These are phyloP conservation scores for Clupea harengus DNA, from an alignment of 2,113 vertebrate species.

Conservation along the genomic window DNA sequence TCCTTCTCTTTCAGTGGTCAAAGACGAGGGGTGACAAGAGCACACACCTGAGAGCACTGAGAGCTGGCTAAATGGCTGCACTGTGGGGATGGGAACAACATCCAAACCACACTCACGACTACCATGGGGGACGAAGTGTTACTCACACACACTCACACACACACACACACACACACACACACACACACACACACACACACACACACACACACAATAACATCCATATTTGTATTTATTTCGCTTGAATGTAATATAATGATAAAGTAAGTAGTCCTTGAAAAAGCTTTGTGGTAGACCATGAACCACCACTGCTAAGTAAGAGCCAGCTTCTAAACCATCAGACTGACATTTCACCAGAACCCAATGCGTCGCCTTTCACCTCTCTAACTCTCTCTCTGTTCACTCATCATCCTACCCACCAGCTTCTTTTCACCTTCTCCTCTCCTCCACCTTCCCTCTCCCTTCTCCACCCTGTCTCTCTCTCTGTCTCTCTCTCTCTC, in stretches of 20 bases:
- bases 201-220: too few species aligned
- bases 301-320: not conserved
- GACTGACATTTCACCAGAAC: not conserved
- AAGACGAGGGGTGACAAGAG: conserved; percentile 9
- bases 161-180: not conserved
- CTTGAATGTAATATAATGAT: too few species aligned
- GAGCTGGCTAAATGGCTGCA: conserved; percentile 33
- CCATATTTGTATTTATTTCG: too few species aligned
- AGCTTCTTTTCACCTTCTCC: not conserved
- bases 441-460: not conserved
- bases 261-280: not conserved
- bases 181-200: not conserved
- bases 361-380: not conserved
- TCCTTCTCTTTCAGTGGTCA: not conserved
- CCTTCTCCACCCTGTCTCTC: not conserved
- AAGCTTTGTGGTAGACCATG: not conserved
- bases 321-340: not conserved
- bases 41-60: conserved; percentile 8
- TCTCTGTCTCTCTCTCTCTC: not conserved
- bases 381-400: not conserved
- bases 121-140: not conserved
- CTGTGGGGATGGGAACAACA: conserved; percentile 33
- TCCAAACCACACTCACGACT: not conserved
- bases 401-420: not conserved
- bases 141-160: not conserved